Evolutionary conservation across 2,113 vertebrate species (phyloP).

Genomic region (Amphiprion percula): DNA sequence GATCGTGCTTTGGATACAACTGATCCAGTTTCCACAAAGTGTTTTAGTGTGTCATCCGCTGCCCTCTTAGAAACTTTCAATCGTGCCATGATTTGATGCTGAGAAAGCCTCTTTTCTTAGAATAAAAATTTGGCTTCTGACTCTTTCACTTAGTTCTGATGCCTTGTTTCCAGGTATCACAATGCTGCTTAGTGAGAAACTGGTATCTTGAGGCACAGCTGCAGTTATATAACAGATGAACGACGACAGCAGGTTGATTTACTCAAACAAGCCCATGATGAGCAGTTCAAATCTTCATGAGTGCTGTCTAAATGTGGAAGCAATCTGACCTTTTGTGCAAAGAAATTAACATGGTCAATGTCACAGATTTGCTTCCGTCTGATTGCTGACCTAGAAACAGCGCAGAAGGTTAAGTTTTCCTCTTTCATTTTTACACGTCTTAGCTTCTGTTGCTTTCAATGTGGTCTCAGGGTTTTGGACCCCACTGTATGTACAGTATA

Average conservation of each 20-base stretch:
- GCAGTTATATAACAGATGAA: too few relatives aligned
- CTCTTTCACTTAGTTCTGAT: not conserved
- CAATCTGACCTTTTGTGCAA: too few relatives aligned
- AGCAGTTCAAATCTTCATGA: too few relatives aligned
- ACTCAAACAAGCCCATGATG: not conserved
- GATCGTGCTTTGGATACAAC: not conserved
- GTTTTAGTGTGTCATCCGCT: not conserved
- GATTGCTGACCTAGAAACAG: not conserved
- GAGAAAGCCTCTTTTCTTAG: not conserved
- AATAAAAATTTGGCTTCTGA: not conserved
- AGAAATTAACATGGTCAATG: too few relatives aligned
- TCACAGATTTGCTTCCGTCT: not conserved
- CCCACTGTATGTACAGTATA: not conserved
- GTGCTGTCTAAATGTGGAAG: too few relatives aligned
- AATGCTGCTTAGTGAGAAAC: not conserved
- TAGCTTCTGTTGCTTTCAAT: not conserved
- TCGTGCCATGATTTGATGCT: not conserved
- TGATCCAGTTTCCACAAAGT: not conserved
- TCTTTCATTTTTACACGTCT: not conserved
- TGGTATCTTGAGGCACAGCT: not conserved
- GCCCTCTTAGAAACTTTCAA: not conserved
- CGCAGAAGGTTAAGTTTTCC: not conserved
- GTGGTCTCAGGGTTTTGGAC: not conserved
- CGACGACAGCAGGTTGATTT: not conserved
- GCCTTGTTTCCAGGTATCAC: not conserved